A percentile compares a stretch with the other conserved stretches of the same genome.
These are phyloP conservation scores for Anabacerthia variegaticeps DNA, from an alignment of 2,797 vertebrate genomes.

Conservation along the genomic window DNA sequence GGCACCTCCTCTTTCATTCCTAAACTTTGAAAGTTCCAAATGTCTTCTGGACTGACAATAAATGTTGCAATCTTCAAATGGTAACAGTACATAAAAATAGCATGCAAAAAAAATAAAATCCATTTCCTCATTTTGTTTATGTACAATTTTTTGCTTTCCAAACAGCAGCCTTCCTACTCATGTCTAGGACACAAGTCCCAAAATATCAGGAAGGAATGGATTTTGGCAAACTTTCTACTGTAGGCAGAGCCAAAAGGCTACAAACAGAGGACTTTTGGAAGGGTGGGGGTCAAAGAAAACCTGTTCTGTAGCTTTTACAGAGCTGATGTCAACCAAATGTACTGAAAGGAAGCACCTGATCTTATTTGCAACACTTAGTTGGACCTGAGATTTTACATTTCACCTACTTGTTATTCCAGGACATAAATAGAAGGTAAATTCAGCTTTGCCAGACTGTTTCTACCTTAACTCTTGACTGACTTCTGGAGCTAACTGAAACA, in stretches of 20 bases:
- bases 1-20: not conserved
- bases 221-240: not conserved
- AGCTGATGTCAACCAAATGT: not conserved
- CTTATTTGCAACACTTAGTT: not conserved
- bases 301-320: not conserved
- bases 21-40: not conserved
- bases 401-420: not conserved
- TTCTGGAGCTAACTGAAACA: constrained; percentile 2
- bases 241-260: not conserved
- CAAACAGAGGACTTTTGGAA: not conserved
- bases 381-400: constrained; percentile 5
- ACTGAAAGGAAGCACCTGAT: not conserved
- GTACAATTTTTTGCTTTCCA: not conserved
- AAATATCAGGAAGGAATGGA: not conserved
- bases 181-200: not conserved
- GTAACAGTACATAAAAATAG: not conserved
- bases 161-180: not conserved
- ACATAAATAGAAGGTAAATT: not conserved
- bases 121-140: not conserved
- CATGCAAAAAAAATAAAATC: not conserved
- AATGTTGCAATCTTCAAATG: not conserved
- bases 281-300: not conserved
- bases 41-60: not conserved
- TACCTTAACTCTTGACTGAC: constrained; percentile 21
- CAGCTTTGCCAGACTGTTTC: not conserved